These are phyloP conservation scores for Aegithalos caudatus DNA, from an alignment of 2,113 vertebrate species.

Conservation along the genomic window DNA sequence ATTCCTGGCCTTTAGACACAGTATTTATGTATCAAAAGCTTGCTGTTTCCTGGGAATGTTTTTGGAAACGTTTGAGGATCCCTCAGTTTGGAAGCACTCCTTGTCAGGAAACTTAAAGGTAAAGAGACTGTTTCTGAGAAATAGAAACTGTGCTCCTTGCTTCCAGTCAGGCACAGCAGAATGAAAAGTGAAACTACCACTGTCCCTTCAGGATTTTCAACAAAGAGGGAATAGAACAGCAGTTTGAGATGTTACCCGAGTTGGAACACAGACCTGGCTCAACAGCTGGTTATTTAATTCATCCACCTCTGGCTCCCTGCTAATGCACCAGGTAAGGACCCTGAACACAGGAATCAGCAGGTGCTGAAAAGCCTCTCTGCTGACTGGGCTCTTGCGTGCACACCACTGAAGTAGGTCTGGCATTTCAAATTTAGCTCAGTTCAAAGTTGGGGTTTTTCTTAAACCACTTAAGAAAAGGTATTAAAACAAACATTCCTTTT, in stretches of 20 bases:
- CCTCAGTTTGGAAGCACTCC: neutral
- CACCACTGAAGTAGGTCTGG: neutral
- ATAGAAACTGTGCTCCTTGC: neutral
- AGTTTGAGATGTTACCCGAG: neutral
- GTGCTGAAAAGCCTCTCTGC: neutral
- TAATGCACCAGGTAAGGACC: neutral
- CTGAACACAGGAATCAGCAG: neutral
- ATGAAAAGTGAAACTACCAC: neutral
- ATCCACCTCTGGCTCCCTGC: neutral
- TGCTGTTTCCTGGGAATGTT: neutral
- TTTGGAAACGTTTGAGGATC: neutral
- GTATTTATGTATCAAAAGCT: neutral
- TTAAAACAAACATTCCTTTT: neutral
- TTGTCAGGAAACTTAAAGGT: neutral
- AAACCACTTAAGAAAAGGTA: neutral
- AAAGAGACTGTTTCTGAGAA: neutral
- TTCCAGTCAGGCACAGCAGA: neutral
- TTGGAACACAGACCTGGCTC: neutral
- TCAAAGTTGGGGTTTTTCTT: neutral
- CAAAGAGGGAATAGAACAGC: neutral
- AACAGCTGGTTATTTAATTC: neutral
- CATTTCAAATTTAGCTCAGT: neutral
- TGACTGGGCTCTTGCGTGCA: neutral
- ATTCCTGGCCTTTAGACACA: neutral
- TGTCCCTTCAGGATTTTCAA: neutral